Base-by-base conservation (phyloP, 1,140 invertebrate genomes). In the Drosophila persimilis region DNA sequence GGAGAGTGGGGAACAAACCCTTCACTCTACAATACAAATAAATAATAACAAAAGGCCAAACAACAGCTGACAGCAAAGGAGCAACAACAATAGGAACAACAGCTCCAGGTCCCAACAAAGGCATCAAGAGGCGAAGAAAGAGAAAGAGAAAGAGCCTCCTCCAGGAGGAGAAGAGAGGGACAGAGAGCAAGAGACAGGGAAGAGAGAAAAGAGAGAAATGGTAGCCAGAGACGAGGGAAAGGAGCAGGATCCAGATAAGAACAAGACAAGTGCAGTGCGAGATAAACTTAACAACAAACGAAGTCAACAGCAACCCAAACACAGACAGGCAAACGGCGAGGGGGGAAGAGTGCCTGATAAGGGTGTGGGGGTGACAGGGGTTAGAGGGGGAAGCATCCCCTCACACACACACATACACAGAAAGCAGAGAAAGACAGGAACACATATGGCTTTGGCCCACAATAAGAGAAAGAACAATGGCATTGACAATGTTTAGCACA, bases 261-360 rank as follows among this genome's bases (percentile, higher is more conserved):
- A 67, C 73, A 75, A 75, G 73, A 69, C 81, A 86, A 85, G 69
- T 85, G 81, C 81, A 85, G 48, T 77, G 77, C 64, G 55, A 86
- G 80, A 85, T 85, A 85, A 85, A 85, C 73, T 66, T 73, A 71
- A 85, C 77, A 80, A 86, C 77, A 80, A 86, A 74, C 77, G 54
- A 76, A 76, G 80, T 78, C 66, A 76, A 78, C 64, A 67, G 60
- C 65, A 75, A 80, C 64, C 65, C 43, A 57, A 48, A 41, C 17
- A 46, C 43, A 81, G 54, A 72, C 74, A 75, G 56, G 48, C 70
- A 52, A 59, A 1, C 31, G 31, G 53, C 46, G 54, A 6, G 47
- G 13, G n/a, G 3, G 47, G 58, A 2, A 24, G 15, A 15, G 15
- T n/a, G n/a, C n/a, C 24, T 4, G 17, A 20, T 8, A 11, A 9